phyloP scores from a whole-genome alignment of 2,797 vertebrate species.

The Morelia viridis region DNA sequence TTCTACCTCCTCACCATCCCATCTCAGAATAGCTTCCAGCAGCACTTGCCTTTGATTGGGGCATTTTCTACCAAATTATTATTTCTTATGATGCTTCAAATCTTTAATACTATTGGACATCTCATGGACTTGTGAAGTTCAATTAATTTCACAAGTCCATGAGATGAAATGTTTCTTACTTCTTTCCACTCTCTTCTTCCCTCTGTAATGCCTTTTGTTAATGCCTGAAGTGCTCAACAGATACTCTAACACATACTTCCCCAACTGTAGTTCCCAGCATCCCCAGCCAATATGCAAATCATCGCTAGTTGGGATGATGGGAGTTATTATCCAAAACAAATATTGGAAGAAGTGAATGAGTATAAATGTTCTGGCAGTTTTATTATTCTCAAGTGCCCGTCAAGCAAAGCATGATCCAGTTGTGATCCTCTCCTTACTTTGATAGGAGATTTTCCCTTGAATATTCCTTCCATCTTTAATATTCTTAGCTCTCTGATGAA shows the following conservation, averaged over 20 bases:
- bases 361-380: slow-evolving; percentile 6
- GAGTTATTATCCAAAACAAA: not conserved
- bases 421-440: not conserved
- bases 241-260: not conserved
- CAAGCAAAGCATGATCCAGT: not conserved
- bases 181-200: not conserved
- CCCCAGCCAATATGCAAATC: not conserved
- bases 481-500: not conserved
- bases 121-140: not conserved
- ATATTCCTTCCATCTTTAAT: slow-evolving; percentile 10
- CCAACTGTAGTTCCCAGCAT: not conserved
- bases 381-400: slow-evolving; percentile 12
- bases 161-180: not conserved
- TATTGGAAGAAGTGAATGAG: not conserved
- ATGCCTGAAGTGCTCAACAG: slow-evolving; percentile 7
- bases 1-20: not conserved
- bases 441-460: slow-evolving; percentile 23
- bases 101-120: not conserved
- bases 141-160: not conserved
- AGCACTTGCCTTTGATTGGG: not conserved
- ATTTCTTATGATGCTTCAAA: no score
- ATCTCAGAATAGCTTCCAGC: not conserved
- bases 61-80: not conserved
- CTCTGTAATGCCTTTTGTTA: not conserved
- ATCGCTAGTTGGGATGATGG: not conserved